Evolutionary conservation across 2,797 vertebrate species (phyloP).

Genomic region (Falco berigora): DNA sequence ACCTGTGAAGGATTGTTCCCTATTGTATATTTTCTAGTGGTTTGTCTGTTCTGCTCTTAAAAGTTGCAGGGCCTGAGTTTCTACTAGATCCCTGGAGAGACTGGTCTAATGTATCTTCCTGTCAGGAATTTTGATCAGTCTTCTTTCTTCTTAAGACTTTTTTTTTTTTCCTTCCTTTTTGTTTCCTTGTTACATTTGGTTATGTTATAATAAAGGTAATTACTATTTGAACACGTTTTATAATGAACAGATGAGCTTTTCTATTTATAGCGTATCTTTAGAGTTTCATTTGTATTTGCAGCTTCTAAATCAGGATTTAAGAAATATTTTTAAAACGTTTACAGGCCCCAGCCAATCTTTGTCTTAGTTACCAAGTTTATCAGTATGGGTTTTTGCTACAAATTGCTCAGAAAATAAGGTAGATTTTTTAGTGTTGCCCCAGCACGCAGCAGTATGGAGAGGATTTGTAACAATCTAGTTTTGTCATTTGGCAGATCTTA

Average conservation of each 20-base stretch:
- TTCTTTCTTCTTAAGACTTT: neutral
- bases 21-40: constrained; percentile 41
- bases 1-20: constrained; percentile 55
- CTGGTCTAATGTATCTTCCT: constrained; percentile 24
- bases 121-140: constrained; percentile 1
- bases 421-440: neutral
- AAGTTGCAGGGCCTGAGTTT: constrained; percentile 28
- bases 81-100: neutral
- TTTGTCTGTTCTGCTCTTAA: constrained; percentile 31
- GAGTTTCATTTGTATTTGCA: neutral
- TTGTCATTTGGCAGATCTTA: neutral
- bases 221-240: neutral
- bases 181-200: neutral
- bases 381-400: neutral
- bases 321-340: neutral
- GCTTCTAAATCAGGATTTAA: neutral
- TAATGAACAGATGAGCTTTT: neutral
- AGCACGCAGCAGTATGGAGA: neutral
- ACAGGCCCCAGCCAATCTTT: neutral
- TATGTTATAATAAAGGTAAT: neutral
- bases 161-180: neutral
- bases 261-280: neutral
- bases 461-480: neutral
- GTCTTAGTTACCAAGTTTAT: neutral
- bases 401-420: neutral